Percentiles rank a stretch among this genome's conserved stretches.
phyloP scores from a whole-genome alignment of 2,797 vertebrate genomes.

The Anabas testudineus region DNA sequence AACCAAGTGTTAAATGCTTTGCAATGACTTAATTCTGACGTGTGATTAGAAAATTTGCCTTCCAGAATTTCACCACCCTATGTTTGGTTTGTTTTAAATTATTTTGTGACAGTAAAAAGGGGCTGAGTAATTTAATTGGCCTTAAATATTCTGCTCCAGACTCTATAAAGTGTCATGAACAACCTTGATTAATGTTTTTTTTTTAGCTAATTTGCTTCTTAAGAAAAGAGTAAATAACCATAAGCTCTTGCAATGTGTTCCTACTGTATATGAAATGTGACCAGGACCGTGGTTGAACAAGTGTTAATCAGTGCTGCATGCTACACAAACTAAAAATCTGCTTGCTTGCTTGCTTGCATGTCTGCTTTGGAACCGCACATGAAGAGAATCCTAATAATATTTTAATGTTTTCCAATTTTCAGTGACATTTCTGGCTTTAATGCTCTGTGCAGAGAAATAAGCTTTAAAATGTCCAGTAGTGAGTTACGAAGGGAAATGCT shows the following conservation, averaged over 20 bases:
- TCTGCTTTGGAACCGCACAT: not conserved
- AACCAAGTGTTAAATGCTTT: slow-evolving; percentile 42
- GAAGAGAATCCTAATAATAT: not conserved
- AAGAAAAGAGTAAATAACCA: slow-evolving; percentile 53
- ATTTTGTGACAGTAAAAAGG: slow-evolving; percentile 39
- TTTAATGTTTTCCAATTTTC: slow-evolving; percentile 29
- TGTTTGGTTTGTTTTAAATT: slow-evolving; percentile 45
- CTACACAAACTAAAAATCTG: slow-evolving; percentile 26
- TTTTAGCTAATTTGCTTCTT: slow-evolving; percentile 53
- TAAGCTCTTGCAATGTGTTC: slow-evolving; percentile 47
- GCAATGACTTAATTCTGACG: slow-evolving; percentile 39
- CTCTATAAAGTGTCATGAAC: slow-evolving; percentile 62
- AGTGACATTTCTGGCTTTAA: slow-evolving; percentile 35
- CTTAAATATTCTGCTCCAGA: no score
- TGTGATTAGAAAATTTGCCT: slow-evolving; percentile 49
- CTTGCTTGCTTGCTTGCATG: not conserved
- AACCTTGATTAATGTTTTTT: slow-evolving; percentile 71
- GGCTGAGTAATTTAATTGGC: slow-evolving; percentile 8
- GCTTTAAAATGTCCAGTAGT: slow-evolving; percentile 19
- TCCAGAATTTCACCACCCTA: slow-evolving; percentile 27
- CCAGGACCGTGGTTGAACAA: slow-evolving; percentile 35
- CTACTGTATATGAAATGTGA: slow-evolving; percentile 53
- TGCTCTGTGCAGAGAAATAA: slow-evolving; percentile 26
- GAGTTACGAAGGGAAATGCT: slow-evolving; percentile 53
- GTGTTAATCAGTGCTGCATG: slow-evolving; percentile 49